These are phyloP conservation scores for Globodera ellingtonae DNA, from an alignment of 1,140 invertebrate species.

Conservation along the genomic window DNA sequence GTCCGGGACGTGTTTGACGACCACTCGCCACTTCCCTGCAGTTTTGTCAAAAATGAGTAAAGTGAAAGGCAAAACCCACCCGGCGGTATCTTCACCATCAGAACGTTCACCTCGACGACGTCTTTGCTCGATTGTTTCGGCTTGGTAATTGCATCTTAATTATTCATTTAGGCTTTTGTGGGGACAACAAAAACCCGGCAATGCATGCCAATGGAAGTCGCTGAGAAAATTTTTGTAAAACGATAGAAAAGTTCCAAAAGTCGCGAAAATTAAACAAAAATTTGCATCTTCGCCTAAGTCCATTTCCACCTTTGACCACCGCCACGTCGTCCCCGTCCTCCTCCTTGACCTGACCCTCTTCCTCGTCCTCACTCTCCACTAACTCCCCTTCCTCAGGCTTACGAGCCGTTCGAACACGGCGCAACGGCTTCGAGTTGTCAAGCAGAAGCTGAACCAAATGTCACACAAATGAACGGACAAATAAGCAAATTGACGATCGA, in stretches of 20 bases:
- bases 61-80: neutral
- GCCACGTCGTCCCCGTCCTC: conserved; percentile 42
- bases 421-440: conserved; percentile 43
- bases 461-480: conserved; percentile 21
- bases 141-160: neutral
- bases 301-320: conserved; percentile 26
- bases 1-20: conserved; percentile 53
- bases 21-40: conserved; percentile 59
- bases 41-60: neutral
- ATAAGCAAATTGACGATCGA: too few species aligned
- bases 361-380: conserved; percentile 42
- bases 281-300: neutral
- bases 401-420: conserved; percentile 24
- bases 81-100: conserved; percentile 41
- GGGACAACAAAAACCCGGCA: too few species aligned
- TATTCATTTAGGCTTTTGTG: neutral
- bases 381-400: conserved; percentile 45
- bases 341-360: conserved; percentile 41
- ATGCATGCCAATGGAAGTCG: too few species aligned
- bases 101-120: conserved; percentile 49
- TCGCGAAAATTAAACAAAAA: neutral
- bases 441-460: conserved; percentile 30
- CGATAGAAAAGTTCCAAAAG: too few species aligned
- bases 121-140: conserved; percentile 27
- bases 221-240: too few species aligned